Evolutionary conservation across 2,888 invertebrate genomes (phyloP), one percentile per base, ranked within the genome.

Genomic region (Noctua janthina): DNA sequence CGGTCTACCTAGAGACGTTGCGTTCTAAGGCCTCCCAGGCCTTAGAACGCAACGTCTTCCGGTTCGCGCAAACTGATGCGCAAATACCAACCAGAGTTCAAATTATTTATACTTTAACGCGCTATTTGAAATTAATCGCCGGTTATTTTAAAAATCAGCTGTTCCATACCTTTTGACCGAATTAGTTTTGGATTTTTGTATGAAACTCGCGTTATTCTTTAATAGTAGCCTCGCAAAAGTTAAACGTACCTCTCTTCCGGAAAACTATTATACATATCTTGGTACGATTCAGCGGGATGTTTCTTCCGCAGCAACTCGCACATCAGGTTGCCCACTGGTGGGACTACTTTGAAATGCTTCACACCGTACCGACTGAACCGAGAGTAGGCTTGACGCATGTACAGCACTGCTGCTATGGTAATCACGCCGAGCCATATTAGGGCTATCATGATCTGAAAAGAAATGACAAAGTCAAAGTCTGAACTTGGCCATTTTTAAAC

Each of bases 291-390:
- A 71, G 84, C 76, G 1, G 92, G 77, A 74, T 93, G 92, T n/a
- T 84, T 77, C 23, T 71, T 80, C 0, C 81, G 74, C n/a, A 91
- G 35, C 11, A 89, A 10, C 1, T 90, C 15, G 1, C 54, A 74
- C 0, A 66, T 49, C 87, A 92, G 88, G 78, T 93, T 93, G 6
- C 94, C 93, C 20, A 94, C 35, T 0, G 92, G 56, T 5, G 93
- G 94, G 5, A 89, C 20, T 0, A 90, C 77, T 29, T 79, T 84
- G 6, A 89, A 71, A 59, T 90, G 85, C 79, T 92, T 93, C 10
- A 95, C 90, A 0, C 92, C 94, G 82, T 89, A 74, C 20, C 74
- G 84, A 43, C 84, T 89, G 85, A 94, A 93, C 54, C 85, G 88
- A 3, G 91, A 89, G 86, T 91, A 93, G 0, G 79, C 75, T 35